These are phyloP conservation scores for Xestia rhomboidea DNA, from an alignment of 2,888 invertebrate genomes.

Conservation along the genomic window DNA sequence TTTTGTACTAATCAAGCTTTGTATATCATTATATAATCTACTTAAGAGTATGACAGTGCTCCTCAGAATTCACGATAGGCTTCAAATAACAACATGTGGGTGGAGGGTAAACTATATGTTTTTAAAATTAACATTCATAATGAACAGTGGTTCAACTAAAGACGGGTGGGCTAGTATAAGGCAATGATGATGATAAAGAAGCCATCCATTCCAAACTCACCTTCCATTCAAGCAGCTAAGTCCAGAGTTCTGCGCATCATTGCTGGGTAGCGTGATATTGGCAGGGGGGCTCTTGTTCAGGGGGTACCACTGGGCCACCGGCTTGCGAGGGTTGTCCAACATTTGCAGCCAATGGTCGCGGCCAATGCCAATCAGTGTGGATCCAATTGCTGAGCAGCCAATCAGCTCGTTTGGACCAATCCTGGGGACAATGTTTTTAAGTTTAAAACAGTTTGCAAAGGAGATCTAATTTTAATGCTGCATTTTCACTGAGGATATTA, in stretches of 20 bases:
- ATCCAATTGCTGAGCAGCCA: conserved; percentile 95
- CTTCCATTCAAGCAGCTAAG: conserved; percentile 93
- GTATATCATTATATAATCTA: too few relatives aligned
- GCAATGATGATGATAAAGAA: not conserved
- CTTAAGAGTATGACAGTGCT: not conserved
- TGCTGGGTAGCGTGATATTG: conserved; percentile 89
- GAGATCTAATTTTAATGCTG: not conserved
- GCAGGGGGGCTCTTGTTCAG: conserved; percentile 93
- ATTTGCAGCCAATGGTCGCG: conserved; percentile 96
- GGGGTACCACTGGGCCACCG: conserved; percentile 96
- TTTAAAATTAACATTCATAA: not conserved
- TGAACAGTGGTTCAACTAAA: not conserved
- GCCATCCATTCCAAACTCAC: conserved; percentile 77
- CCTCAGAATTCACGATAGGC: not conserved
- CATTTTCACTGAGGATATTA: not conserved
- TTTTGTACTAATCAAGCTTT: too few relatives aligned
- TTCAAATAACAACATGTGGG: not conserved
- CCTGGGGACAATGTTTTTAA: conserved; percentile 85
- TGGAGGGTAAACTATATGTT: not conserved
- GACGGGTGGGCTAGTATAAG: not conserved
- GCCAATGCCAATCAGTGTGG: conserved; percentile 93
- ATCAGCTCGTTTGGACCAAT: conserved; percentile 96
- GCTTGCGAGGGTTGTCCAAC: conserved; percentile 95
- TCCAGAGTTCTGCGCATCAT: conserved; percentile 91
- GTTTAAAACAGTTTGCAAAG: not conserved